phyloP scores from a whole-genome alignment of 2,797 vertebrate species.

The Chiroxiphia lanceolata region DNA sequence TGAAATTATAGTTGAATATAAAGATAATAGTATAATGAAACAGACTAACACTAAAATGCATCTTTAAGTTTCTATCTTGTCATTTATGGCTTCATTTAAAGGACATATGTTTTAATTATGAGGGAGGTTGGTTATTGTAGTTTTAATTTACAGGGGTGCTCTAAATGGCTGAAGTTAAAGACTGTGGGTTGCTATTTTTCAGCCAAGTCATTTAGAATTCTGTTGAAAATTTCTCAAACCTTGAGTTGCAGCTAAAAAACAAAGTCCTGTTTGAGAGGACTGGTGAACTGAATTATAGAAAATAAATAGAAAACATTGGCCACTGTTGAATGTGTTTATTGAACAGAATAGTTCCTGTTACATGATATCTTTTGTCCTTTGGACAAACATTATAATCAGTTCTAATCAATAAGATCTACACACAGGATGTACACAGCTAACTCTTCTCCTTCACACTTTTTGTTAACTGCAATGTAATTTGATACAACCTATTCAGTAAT shows the following conservation, averaged over 20 bases:
- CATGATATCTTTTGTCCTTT: not conserved
- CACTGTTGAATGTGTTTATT: not conserved
- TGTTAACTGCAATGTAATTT: not conserved
- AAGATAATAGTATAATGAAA: not conserved
- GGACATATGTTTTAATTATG: not conserved
- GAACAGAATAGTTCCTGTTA: not conserved
- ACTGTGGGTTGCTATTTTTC: not conserved
- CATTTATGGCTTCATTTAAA: not conserved
- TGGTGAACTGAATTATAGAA: not conserved
- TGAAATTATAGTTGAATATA: not conserved
- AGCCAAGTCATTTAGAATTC: not conserved
- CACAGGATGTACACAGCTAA: not conserved
- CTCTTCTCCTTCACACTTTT: not conserved
- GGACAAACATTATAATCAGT: not conserved
- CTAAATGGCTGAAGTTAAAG: not conserved
- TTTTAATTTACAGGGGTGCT: not conserved
- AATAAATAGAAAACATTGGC: not conserved
- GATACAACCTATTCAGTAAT: not conserved
- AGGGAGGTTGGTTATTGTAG: not conserved
- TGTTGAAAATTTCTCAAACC: not conserved
- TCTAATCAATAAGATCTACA: not conserved
- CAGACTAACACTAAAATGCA: not conserved
- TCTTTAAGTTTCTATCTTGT: not conserved
- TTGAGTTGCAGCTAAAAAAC: not conserved
- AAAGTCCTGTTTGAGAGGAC: not conserved